Conservation (phyloP, 2,113 vertebrate genomes). For the Miniopterus natalensis region DNA sequence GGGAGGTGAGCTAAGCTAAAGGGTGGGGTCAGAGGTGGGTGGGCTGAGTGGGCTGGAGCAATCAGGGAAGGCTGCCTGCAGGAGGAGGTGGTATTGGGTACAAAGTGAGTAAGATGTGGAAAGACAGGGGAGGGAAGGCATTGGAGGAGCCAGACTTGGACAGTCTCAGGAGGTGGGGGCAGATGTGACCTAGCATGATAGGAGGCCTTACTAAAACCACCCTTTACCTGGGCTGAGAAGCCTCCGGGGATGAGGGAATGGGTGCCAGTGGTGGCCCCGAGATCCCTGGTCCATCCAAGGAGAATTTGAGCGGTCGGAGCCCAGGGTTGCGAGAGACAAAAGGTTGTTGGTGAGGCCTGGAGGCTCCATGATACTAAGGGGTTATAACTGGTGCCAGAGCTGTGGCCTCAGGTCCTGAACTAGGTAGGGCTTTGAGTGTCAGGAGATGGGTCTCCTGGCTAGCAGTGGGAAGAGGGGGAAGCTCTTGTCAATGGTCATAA, state of each 20-base stretch:
- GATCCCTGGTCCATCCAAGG: background rate
- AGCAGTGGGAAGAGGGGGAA: background rate
- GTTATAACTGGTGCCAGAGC: background rate
- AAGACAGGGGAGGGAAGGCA: background rate
- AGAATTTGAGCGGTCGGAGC: background rate
- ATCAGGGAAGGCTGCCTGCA: slow-evolving; percentile 32
- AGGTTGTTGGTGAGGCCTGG: background rate
- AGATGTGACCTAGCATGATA: background rate
- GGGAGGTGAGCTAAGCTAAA: background rate
- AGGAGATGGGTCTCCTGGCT: background rate
- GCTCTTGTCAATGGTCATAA: background rate
- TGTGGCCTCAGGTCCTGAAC: background rate
- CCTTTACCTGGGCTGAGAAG: background rate
- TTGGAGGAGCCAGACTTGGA: background rate
- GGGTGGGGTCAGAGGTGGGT: background rate
- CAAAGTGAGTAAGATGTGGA: background rate
- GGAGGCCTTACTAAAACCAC: background rate
- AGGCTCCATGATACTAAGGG: background rate
- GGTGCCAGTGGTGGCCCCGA: background rate
- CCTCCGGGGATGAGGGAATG: background rate
- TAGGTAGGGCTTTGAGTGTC: background rate
- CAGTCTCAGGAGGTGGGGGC: background rate
- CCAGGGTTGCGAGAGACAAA: background rate
- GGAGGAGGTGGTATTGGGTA: background rate
- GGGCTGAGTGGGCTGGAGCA: background rate